A percentile compares a stretch with the other conserved stretches of the same genome.
Evolutionary conservation across 1,140 invertebrate genomes (phyloP).

Genomic region (Diprion similis): DNA sequence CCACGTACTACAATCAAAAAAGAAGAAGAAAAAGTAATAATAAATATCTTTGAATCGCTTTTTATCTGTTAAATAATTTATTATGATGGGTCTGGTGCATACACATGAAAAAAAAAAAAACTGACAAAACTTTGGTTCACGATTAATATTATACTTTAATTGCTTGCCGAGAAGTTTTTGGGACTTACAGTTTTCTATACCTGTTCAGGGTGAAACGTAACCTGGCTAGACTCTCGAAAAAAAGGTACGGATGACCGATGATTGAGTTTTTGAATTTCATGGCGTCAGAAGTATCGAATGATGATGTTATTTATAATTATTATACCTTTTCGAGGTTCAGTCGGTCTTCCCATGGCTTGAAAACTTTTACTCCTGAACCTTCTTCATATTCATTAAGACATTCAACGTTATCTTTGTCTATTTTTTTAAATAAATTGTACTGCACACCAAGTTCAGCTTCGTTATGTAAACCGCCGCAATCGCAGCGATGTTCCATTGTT

Average conservation of each 20-base stretch:
- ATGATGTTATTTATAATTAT: conserved; percentile 19
- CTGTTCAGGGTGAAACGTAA: too few species aligned
- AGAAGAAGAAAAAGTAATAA: not conserved
- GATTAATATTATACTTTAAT: too few species aligned
- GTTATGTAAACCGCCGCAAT: conserved; percentile 42
- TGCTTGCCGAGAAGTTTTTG: too few species aligned
- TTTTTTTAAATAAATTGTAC: conserved; percentile 90
- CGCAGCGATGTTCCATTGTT: conserved; percentile 42
- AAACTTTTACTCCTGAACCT: conserved; percentile 85
- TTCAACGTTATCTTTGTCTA: conserved; percentile 86
- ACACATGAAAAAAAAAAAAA: too few species aligned
- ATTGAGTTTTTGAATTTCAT: not conserved
- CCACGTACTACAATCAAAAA: conserved; percentile 77
- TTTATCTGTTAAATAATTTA: too few species aligned
- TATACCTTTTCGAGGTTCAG: conserved; percentile 77
- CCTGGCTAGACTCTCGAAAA: not conserved
- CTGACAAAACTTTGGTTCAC: too few species aligned
- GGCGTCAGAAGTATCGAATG: not conserved
- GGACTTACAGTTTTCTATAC: too few species aligned
- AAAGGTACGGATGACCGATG: not conserved
- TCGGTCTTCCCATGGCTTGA: conserved; percentile 91
- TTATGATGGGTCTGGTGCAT: too few species aligned
- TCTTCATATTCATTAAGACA: conserved; percentile 90
- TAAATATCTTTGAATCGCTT: too few species aligned
- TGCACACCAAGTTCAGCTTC: conserved; percentile 76